Percentiles rank a stretch among this genome's conserved stretches.
These are phyloP conservation scores for Orthosia gracilis DNA, from an alignment of 2,888 invertebrate genomes.

Conservation along the genomic window DNA sequence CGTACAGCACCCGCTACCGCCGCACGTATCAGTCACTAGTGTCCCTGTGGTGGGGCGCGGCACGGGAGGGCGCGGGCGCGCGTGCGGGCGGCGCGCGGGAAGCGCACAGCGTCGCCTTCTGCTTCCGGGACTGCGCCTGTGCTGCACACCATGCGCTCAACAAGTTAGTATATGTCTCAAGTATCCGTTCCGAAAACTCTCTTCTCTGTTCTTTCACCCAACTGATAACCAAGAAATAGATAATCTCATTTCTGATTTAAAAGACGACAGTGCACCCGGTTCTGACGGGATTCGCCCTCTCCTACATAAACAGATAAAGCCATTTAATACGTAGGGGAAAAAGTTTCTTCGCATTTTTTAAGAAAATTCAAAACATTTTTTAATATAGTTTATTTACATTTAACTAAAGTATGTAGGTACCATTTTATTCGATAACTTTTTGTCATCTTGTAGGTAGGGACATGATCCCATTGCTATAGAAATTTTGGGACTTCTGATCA, in stretches of 20 bases:
- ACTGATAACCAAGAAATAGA: no score
- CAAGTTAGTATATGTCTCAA: conserved; percentile 68
- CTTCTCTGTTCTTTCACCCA: no score
- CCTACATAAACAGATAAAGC: neutral
- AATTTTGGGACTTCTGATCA: no score
- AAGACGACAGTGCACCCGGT: conserved; percentile 5
- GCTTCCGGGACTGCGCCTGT: conserved; percentile 96
- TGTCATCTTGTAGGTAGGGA: no score
- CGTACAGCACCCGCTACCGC: conserved; percentile 96
- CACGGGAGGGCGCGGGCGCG: conserved; percentile 82
- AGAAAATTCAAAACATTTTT: no score
- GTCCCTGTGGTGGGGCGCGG: conserved; percentile 92
- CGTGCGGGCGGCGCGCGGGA: conserved; percentile 93
- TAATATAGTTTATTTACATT: no score
- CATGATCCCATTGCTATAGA: no score
- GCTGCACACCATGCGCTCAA: conserved; percentile 92
- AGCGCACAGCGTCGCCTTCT: conserved; percentile 96
- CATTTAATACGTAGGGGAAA: no score
- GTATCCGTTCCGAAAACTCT: no score
- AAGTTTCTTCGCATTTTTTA: no score
- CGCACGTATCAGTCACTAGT: conserved; percentile 98
- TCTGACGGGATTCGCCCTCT: conserved; percentile 1
- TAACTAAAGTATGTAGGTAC: no score
- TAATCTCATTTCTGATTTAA: neutral
- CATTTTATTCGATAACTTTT: no score